A percentile compares a stretch with the other conserved stretches of the same genome.
Evolutionary conservation across 2,113 vertebrate species (phyloP).

Genomic region (Lethenteron camtschaticum): DNA sequence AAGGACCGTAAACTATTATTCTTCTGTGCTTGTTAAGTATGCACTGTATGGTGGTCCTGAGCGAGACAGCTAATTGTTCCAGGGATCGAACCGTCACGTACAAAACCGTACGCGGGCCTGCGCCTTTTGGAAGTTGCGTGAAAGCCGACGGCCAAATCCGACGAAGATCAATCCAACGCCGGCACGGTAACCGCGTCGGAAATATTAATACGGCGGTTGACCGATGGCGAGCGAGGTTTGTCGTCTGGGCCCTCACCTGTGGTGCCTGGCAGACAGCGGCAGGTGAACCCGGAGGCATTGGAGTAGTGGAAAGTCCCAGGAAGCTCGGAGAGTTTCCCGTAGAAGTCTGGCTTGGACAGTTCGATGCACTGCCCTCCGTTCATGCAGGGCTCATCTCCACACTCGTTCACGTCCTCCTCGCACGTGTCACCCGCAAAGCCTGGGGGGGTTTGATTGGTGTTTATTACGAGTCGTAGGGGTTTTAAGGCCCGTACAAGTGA

Average conservation of each 20-base stretch:
- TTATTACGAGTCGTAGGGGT: too few relatives aligned
- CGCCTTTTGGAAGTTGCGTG: not conserved
- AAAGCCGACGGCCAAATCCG: not conserved
- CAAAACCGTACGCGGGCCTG: too few relatives aligned
- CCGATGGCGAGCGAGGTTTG: not conserved
- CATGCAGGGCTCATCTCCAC: slow-evolving; percentile 33
- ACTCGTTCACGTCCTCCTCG: slow-evolving; percentile 57
- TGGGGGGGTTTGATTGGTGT: slow-evolving; percentile 12
- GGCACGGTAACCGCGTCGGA: not conserved
- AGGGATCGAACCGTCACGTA: too few relatives aligned
- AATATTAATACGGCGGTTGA: not conserved
- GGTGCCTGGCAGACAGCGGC: slow-evolving; percentile 48
- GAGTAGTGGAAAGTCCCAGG: slow-evolving; percentile 31
- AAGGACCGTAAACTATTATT: not conserved
- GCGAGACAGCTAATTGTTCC: too few relatives aligned
- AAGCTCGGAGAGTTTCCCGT: slow-evolving; percentile 23
- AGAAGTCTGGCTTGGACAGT: slow-evolving; percentile 33
- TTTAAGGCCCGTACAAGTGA: too few relatives aligned
- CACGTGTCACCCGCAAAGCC: slow-evolving; percentile 53
- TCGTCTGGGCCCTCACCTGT: slow-evolving; percentile 25
- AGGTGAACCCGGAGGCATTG: slow-evolving; percentile 45
- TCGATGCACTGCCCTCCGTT: slow-evolving; percentile 45
- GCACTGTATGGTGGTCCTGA: not conserved
- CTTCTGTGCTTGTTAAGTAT: not conserved
- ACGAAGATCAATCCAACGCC: not conserved